Evolutionary conservation across 2,888 invertebrate genomes (phyloP).

Genomic region (Netelia melanura): DNA sequence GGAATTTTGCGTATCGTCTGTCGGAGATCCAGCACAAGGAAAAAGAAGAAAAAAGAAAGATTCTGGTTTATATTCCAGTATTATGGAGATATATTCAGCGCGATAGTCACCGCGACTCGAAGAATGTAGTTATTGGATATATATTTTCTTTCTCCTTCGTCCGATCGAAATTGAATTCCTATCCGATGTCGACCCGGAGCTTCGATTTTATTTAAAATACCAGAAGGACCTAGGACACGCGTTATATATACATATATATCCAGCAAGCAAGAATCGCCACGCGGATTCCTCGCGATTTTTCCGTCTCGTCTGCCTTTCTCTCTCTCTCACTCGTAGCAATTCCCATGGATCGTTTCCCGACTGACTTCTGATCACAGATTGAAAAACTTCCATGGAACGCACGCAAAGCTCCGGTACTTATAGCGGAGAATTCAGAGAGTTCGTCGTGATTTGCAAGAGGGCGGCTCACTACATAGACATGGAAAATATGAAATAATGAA

Average conservation of each 20-base stretch:
- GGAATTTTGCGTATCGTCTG: slow-evolving; percentile 18
- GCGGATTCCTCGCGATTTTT: slow-evolving; percentile 68
- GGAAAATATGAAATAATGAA: slow-evolving; percentile 3
- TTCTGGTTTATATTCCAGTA: slow-evolving; percentile 65
- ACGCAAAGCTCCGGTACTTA: not conserved
- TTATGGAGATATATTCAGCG: slow-evolving; percentile 76
- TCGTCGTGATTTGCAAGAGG: slow-evolving; percentile 7
- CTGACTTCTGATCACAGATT: slow-evolving; percentile 66
- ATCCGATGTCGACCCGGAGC: slow-evolving; percentile 70
- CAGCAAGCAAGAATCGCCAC: slow-evolving; percentile 8
- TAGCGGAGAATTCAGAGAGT: slow-evolving; percentile 27
- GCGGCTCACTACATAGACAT: not conserved
- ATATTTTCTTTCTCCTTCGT: slow-evolving; percentile 67
- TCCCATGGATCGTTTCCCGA: slow-evolving; percentile 29
- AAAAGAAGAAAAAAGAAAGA: not conserved
- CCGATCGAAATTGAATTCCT: slow-evolving; percentile 82
- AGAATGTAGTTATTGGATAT: slow-evolving; percentile 83
- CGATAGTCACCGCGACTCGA: slow-evolving; percentile 63
- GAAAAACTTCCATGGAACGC: slow-evolving; percentile 56
- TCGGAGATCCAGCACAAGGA: not conserved
- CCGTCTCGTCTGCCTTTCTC: slow-evolving; percentile 40
- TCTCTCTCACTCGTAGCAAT: slow-evolving; percentile 50
- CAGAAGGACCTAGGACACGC: slow-evolving; percentile 60
- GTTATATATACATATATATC: slow-evolving; percentile 13
- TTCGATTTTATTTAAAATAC: slow-evolving; percentile 80